Evolutionary conservation across 2,797 vertebrate species (phyloP), one percentile per base, ranked within the genome.

Genomic region (Parauchenoglanis ngamensis): DNA sequence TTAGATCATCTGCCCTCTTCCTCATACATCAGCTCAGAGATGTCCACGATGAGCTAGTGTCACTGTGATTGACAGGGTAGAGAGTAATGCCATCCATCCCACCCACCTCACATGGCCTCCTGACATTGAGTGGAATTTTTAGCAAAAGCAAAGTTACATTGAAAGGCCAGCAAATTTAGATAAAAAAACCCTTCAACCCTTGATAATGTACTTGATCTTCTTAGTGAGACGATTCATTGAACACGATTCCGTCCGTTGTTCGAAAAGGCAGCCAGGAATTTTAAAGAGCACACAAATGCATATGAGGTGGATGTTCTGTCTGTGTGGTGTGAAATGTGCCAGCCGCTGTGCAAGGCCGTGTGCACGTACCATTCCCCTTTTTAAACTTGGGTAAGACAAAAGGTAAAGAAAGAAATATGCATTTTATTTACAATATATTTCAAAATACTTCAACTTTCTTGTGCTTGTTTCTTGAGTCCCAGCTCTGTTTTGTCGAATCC

Each of bases 281-380:
- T 77, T 28, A 86, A 61, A 68, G 67, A 31, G 12, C n/a, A 84
- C 59, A 67, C 61, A 61, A 59, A 65, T 17, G 0, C 19, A 49
- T 52, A 44, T 25, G 13, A 54, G 86, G 63, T 10, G 56, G 56
- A 89, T 87, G 78, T 90, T 92, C 92, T 88, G 91, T 19, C 88
- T 63, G 72, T 56, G 2, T 91, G 92, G 93, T 92, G 92, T 95
- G 93, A 92, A 92, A 85, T 91, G 88, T 25, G 67, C 82, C 78
- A 90, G 92, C 91, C 86, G 86, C 75, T 44, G 44, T 87, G 88
- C 83, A 17, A 19, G 83, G 82, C 86, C 76, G 76, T 46, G 75
- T 85, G 83, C 87, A 44, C 93, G 87, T 92, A 93, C 93, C 91
- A 92, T 91, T 90, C 91, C 88, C 83, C 49, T 10, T 56, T 84